Evolutionary conservation across 1,140 invertebrate genomes (phyloP).

Genomic region (Drosophila simulans): DNA sequence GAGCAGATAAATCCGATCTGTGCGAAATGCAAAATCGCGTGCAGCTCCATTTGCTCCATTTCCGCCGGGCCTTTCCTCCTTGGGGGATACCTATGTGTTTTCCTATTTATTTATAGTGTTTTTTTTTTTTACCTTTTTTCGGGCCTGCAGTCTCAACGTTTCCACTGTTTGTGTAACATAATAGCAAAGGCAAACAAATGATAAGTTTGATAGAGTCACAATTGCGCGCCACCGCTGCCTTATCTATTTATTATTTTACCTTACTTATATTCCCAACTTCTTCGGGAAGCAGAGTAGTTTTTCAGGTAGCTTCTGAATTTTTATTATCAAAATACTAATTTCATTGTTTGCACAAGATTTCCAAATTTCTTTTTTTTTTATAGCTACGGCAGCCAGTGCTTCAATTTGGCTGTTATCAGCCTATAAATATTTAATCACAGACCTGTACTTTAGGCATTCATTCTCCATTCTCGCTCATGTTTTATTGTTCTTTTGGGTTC

Average conservation of each 20-base stretch:
- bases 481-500: slow-evolving; percentile 37
- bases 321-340: slow-evolving; percentile 83
- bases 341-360: slow-evolving; percentile 81
- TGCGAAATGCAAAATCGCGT: slow-evolving; percentile 78
- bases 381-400: slow-evolving; percentile 46
- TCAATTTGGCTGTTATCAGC: slow-evolving; percentile 74
- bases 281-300: slow-evolving; percentile 31
- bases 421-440: slow-evolving; percentile 83
- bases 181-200: slow-evolving; percentile 82
- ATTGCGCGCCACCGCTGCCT: slow-evolving; percentile 64
- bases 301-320: slow-evolving; percentile 82
- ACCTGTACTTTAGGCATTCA: slow-evolving; percentile 66
- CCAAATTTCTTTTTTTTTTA: slow-evolving; percentile 36
- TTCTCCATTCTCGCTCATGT: slow-evolving; percentile 34
- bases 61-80: not conserved
- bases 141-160: slow-evolving; percentile 26
- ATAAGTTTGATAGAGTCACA: slow-evolving; percentile 78
- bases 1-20: slow-evolving; percentile 67
- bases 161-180: slow-evolving; percentile 78
- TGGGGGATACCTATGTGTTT: not conserved
- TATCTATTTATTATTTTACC: slow-evolving; percentile 74
- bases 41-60: slow-evolving; percentile 58
- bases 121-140: slow-evolving; percentile 17
- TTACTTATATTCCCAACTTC: slow-evolving; percentile 18
- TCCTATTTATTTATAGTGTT: not conserved